A percentile compares a stretch with the other conserved stretches of the same genome.
Evolutionary conservation across 2,888 invertebrate species (phyloP).

Genomic region (Lithophane socia): DNA sequence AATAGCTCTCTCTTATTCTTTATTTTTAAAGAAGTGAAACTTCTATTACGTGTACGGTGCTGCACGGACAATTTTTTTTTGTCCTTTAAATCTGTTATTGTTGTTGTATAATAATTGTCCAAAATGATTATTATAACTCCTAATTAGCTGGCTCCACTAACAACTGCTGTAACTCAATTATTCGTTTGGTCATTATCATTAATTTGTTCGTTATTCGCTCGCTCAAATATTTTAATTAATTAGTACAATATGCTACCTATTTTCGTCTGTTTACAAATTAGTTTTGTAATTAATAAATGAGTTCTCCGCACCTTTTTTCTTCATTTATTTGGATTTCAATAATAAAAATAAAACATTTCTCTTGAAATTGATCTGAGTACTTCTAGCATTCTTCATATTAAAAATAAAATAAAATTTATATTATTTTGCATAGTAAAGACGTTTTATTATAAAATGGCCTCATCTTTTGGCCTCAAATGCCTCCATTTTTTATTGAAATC

Average conservation of each 20-base stretch:
- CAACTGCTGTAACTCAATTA: constrained; percentile 29
- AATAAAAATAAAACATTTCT: neutral
- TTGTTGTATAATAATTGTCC: neutral
- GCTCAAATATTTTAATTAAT: constrained; percentile 43
- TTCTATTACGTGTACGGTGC: no score
- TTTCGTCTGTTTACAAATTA: constrained; percentile 21
- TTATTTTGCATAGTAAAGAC: neutral
- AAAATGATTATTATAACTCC: constrained; percentile 8
- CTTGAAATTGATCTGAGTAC: neutral
- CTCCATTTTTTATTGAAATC: constrained; percentile 10
- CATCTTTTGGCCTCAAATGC: no score
- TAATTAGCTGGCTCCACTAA: constrained; percentile 20
- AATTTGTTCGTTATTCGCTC: constrained; percentile 19
- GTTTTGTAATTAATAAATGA: constrained; percentile 26
- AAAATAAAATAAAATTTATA: neutral
- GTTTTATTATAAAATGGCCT: constrained; percentile 11
- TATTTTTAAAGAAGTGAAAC: no score
- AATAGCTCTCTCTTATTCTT: no score
- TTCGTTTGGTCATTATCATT: constrained; percentile 18
- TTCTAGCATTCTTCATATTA: neutral
- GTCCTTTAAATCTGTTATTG: neutral
- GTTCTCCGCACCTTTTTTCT: neutral
- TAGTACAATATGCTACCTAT: constrained; percentile 8
- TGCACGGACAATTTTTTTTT: neutral
- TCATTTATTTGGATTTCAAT: neutral